Evolutionary conservation across 2,113 vertebrate species (phyloP), one percentile per base, ranked within the genome.

Genomic region (Muscicapa adusta): DNA sequence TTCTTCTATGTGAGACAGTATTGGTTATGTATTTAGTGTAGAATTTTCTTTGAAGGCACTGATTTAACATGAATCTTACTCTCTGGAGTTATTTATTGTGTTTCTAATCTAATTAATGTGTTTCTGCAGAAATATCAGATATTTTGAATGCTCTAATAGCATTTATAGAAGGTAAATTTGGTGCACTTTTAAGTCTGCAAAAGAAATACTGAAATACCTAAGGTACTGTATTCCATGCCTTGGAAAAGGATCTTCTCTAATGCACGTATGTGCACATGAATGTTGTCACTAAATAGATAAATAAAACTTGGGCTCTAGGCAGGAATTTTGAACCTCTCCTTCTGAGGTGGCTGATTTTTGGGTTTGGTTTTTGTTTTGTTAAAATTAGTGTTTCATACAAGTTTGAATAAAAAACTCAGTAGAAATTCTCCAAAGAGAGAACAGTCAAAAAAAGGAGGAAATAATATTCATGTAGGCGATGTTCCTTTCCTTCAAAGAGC

Each of bases 361-460:
- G 26, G 19, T 23, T 80, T 33, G 14, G 1, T 4, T 63, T 80
- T 60, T 29, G 3, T 22, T 31, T 42, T 47, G 17, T 67, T 93
- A 96, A 94, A 90, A 87, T 94, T 77, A 91, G 18, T 65, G 47
- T 88, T 86, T 84, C 56, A 72, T 91, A 47, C 38, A 91, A 75
- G 53, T 93, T 81, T 91, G 63, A 92, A 85, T 72, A 79, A 96
- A 51, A 94, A 91, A 51, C n/a, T 51, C 66, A 24, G 23, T 81
- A 90, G 77, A 88, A 96, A 91, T 74, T 67, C 31, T 85, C 43
- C 83, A 74, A 89, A 90, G 71, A 61, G 89, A 54, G 54, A 84
- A 58, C 70, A 73, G 62, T 63, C 54, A 73, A 89, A 75, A 75
- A 53, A 61, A 70, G 51, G 38, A 6, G 9, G 57, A 60, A 91